These are phyloP conservation scores for Heliconius sara DNA, from an alignment of 2,888 invertebrate species.

Conservation along the genomic window DNA sequence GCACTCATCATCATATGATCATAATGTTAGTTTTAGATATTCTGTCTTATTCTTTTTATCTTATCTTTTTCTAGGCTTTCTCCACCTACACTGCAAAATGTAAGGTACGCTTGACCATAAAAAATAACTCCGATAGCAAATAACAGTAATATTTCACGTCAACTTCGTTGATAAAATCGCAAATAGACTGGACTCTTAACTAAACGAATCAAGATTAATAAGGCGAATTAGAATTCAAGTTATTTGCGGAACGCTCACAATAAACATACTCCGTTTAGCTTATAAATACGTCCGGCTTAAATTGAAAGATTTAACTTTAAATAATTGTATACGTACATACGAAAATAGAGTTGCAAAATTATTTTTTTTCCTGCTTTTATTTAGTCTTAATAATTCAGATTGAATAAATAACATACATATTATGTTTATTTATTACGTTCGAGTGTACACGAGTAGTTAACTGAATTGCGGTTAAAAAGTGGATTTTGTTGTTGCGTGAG, in stretches of 20 bases:
- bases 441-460: too few relatives aligned
- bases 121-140: background rate
- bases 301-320: constrained; percentile 37
- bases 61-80: too few relatives aligned
- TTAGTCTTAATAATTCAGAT: background rate
- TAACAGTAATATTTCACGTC: background rate
- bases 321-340: background rate
- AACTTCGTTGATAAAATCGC: constrained; percentile 5
- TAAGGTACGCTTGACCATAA: too few relatives aligned
- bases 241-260: constrained; percentile 32
- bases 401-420: background rate
- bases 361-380: background rate
- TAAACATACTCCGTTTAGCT: constrained; percentile 30
- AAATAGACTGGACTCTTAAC: constrained; percentile 13
- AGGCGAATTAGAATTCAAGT: constrained; percentile 31
- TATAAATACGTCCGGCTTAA: constrained; percentile 33
- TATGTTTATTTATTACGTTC: too few relatives aligned
- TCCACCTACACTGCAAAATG: too few relatives aligned
- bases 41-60: too few relatives aligned
- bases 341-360: background rate
- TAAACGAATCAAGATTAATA: constrained; percentile 30
- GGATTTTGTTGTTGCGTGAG: too few relatives aligned
- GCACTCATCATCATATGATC: too few relatives aligned
- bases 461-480: too few relatives aligned
- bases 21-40: too few relatives aligned